Evolutionary conservation across 1,140 invertebrate genomes (phyloP), one percentile per base, ranked within the genome.

Genomic region (Stegodyphus dumicola): DNA sequence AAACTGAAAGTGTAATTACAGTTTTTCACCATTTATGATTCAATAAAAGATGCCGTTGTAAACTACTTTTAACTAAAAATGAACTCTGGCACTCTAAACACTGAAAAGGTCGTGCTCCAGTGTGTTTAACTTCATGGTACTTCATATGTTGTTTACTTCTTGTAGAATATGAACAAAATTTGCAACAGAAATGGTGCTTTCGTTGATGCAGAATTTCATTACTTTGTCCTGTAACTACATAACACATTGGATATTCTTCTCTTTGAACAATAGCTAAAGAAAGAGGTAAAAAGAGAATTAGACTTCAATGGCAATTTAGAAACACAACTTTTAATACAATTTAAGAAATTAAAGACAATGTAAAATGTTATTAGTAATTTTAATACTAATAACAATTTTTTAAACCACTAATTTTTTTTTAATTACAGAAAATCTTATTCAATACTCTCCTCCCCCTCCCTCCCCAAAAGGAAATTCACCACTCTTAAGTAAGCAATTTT

Each of bases 91-190:
- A 78, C 3, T 10, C 11, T 13, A 48, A 49, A 33, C 77, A 69
- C 6, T 15, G 64, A 11, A 51, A 78, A 11, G 64, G 64, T 9
- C 65, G 48, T 11, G 49, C 49, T 13, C 49, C 52, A 17, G 65
- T 78, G 64, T 69, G 77, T 69, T 78, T 78, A 7, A 18, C 48
- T 66, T 67, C 13, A 78, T 78, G 77, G 53, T 67, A 53, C 51
- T 17, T n/a, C 48, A 78, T 66, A 53, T 78, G 77, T 17, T 52
- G 9, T 10, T 0, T 53, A 48, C 67, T 67, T 9, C 11, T n/a
- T 18, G 77, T 78, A n/a, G 64, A 67, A 18, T 69, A 78, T 15
- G n/a, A 6, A 18, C 77, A 78, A 15, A 78, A 64, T 9, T 69
- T 69, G 77, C 77, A 69, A 11, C 33, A 60, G 15, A 60, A 60